Evolutionary conservation across 2,888 invertebrate species (phyloP).

Genomic region (Hemaris fuciformis): DNA sequence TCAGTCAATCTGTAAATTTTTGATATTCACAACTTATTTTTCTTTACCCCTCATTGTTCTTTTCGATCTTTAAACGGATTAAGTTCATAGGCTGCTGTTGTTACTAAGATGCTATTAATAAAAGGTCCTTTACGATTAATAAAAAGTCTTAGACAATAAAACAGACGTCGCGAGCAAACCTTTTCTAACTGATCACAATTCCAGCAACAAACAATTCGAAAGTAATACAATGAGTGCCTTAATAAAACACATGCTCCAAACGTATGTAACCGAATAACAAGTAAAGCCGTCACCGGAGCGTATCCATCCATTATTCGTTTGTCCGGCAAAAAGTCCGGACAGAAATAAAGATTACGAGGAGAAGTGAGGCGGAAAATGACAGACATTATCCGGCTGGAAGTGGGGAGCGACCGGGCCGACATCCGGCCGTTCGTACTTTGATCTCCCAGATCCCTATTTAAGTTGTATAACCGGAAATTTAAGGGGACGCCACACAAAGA

Average conservation of each 20-base stretch:
- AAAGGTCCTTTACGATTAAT: too few relatives aligned
- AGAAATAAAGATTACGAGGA: slow-evolving; percentile 13
- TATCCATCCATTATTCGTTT: neutral
- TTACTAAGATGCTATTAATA: too few relatives aligned
- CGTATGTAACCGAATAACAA: neutral
- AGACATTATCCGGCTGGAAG: slow-evolving; percentile 1
- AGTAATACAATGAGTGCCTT: neutral
- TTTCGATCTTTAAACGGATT: too few relatives aligned
- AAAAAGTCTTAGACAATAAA: too few relatives aligned
- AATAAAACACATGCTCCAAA: neutral
- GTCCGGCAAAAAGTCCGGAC: slow-evolving; percentile 14
- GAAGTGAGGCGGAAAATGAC: slow-evolving; percentile 17
- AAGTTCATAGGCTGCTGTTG: too few relatives aligned
- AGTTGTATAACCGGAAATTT: slow-evolving; percentile 7
- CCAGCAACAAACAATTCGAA: neutral
- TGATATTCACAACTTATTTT: too few relatives aligned
- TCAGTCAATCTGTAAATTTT: too few relatives aligned
- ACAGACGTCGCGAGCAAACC: neutral
- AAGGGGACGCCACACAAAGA: neutral
- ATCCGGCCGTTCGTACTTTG: neutral
- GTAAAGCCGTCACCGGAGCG: neutral
- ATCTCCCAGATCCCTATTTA: neutral
- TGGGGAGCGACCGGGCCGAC: neutral
- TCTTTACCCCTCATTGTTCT: too few relatives aligned
- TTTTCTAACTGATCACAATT: neutral